Evolutionary conservation across 2,113 vertebrate species (phyloP), one percentile per base, ranked within the genome.

Genomic region (Gymnogyps californianus): DNA sequence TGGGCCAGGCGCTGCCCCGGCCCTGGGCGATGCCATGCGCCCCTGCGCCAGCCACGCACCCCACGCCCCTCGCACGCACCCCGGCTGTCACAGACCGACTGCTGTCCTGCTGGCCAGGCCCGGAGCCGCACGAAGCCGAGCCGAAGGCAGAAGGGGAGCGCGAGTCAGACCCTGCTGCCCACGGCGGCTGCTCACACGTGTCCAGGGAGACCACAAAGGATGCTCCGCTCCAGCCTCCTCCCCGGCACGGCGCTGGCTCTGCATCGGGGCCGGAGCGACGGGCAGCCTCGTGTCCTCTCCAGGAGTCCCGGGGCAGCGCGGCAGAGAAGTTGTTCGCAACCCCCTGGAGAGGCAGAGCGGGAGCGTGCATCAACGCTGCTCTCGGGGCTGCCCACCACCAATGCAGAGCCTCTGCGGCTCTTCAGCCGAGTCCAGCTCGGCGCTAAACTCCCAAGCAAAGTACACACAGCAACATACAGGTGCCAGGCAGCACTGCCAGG

Each of bases 131-230:
- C 6, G 17, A 9, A 36, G n/a, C 42, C 1, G 2, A 34, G 58
- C 10, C 22, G 2, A 19, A 3, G 80, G 72, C 64, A 32, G n/a
- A 42, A 49, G 20, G 52, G 16, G 16, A 36, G 10, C 22, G 1
- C 1, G 10, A 20, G 52, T 6, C 59, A 22, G 66, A 3, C 13
- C 34, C 12, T 7, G 52, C 55, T 22, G 72, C 55, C 46, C 58
- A 20, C 1, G 4, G 67, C 13, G 4, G 69, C 13, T 1, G 20
- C 57, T 31, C 44, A 2, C 11, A 0, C 4, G 1, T 6, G n/a
- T 13, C 52, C 12, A 0, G 4, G 25, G n/a, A 13, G 20, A 1
- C 24, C 28, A 2, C 67, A 25, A 7, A 7, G 55, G 57, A 10
- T 34, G 84, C 34, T 31, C 42, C 2, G 32, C 40, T 46, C 66